These are phyloP conservation scores for Leucoraja ocellata DNA, from an alignment of 2,797 vertebrate genomes.

Conservation along the genomic window DNA sequence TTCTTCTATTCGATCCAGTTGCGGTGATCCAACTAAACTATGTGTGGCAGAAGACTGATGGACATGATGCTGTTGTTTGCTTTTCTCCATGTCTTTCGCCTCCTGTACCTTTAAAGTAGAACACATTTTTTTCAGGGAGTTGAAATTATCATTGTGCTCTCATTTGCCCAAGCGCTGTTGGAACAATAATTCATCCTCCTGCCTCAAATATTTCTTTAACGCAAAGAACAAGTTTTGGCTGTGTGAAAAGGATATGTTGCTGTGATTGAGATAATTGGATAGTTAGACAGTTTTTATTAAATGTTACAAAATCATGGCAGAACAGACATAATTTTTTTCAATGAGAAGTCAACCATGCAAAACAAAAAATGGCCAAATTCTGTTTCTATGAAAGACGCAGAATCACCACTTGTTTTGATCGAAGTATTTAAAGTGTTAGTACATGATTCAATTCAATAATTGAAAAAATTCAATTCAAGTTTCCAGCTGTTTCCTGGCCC, in stretches of 20 bases:
- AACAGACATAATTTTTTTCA: background rate
- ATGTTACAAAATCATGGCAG: background rate
- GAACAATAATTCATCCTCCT: background rate
- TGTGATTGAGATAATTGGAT: background rate
- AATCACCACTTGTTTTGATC: background rate
- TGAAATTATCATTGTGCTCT: background rate
- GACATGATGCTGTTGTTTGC: constrained; percentile 57
- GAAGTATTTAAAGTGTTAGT: background rate
- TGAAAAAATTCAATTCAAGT: background rate
- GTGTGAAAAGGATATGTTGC: background rate
- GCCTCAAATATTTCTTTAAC: background rate
- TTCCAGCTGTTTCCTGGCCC: background rate
- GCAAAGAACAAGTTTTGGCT: background rate
- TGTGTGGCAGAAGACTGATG: constrained; percentile 64
- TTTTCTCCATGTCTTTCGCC: constrained; percentile 74
- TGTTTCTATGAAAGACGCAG: background rate
- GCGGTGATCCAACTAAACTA: constrained; percentile 58
- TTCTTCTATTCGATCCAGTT: constrained; percentile 46
- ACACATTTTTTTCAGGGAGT: constrained; percentile 11
- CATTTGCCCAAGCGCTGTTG: background rate
- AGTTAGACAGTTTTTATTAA: background rate
- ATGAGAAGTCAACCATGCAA: background rate
- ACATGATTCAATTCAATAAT: background rate
- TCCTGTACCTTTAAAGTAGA: constrained; percentile 69
- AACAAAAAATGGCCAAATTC: background rate